Evolutionary conservation across 2,797 vertebrate genomes (phyloP).

Genomic region (Sebastes nivosus): DNA sequence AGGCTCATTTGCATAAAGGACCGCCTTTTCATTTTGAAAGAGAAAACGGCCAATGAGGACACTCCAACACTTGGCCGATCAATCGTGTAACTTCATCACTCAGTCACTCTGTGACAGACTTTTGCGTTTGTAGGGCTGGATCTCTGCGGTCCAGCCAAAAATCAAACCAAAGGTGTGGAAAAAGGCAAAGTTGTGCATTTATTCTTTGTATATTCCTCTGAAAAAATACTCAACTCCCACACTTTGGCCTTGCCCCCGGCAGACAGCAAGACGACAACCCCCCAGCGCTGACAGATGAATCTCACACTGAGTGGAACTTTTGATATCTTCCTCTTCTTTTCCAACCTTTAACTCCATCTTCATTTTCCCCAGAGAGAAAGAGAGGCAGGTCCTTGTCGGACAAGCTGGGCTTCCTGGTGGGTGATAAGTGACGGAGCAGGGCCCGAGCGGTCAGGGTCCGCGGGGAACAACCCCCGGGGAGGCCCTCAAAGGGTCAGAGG

Average conservation of each 20-base stretch:
- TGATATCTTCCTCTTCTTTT: constrained; percentile 62
- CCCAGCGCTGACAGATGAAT: constrained; percentile 44
- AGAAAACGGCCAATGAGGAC: too few relatives aligned
- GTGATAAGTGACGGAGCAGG: constrained; percentile 76
- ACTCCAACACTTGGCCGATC: too few relatives aligned
- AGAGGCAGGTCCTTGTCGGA: constrained; percentile 26
- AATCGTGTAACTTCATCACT: too few relatives aligned
- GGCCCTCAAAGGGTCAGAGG: constrained; percentile 55
- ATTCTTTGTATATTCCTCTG: constrained; percentile 4
- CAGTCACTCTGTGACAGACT: too few relatives aligned
- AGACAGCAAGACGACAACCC: constrained; percentile 27
- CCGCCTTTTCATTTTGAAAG: too few relatives aligned
- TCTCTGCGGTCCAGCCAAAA: neutral
- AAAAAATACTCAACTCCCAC: constrained; percentile 7
- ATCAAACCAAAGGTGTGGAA: neutral
- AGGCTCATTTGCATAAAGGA: too few relatives aligned
- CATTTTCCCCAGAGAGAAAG: constrained; percentile 39
- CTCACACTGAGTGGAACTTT: constrained; percentile 52
- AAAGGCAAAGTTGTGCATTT: neutral
- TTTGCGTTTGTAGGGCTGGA: too few relatives aligned
- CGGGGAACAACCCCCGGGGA: constrained; percentile 50
- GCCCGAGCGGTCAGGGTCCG: constrained; percentile 55
- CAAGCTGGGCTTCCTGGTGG: constrained; percentile 67
- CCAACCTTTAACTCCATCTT: constrained; percentile 37
- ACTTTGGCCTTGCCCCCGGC: neutral